A percentile compares a stretch with the other conserved stretches of the same genome.
These are phyloP conservation scores for Micronycteris hirsuta DNA, from an alignment of 2,113 vertebrate species.

Conservation along the genomic window DNA sequence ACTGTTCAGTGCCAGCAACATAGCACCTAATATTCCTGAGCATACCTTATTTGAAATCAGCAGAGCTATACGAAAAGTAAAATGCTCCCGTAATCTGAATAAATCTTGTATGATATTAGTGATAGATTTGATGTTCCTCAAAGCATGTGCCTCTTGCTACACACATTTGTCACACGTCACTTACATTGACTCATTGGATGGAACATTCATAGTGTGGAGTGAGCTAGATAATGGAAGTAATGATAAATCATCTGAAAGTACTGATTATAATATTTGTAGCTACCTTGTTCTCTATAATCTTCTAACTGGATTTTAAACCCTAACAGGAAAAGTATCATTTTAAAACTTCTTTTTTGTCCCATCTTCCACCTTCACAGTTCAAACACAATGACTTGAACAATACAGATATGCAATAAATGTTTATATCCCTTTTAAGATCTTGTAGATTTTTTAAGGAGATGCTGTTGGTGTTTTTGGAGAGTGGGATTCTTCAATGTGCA, in stretches of 20 bases:
- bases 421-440: background rate
- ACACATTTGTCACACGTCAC: background rate
- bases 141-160: background rate
- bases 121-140: background rate
- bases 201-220: background rate
- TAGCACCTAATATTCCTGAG: background rate
- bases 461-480: background rate
- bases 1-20: background rate
- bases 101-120: background rate
- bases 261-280: background rate
- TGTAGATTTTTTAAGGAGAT: background rate
- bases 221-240: background rate
- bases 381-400: background rate
- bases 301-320: background rate
- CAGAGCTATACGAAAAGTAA: background rate
- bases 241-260: background rate
- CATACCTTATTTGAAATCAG: background rate
- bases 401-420: background rate
- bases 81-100: background rate
- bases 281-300: background rate
- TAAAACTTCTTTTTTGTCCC: background rate
- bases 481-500: background rate
- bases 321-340: background rate
- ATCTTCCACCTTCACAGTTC: background rate
- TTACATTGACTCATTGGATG: background rate